These are phyloP conservation scores for Pachypanchax playfairii DNA, from an alignment of 2,113 vertebrate species.

Conservation along the genomic window DNA sequence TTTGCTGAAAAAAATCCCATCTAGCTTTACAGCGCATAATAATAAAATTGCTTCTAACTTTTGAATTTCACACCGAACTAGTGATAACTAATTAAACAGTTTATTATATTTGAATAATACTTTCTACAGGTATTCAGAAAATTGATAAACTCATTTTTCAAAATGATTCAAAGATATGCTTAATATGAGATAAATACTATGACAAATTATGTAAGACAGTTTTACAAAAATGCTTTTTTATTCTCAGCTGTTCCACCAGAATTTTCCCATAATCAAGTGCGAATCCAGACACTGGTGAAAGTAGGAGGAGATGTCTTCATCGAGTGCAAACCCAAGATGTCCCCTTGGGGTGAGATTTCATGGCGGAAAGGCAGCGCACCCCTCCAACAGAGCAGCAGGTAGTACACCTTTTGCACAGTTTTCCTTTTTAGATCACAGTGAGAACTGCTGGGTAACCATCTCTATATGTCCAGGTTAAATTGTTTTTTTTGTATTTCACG, in stretches of 20 bases:
- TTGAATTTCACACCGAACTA: neutral
- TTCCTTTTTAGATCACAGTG: neutral
- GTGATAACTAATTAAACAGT: slow-evolving; percentile 14
- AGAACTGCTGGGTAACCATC: neutral
- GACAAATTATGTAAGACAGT: slow-evolving; percentile 20
- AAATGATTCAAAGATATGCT: too few relatives aligned
- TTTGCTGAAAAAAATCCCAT: slow-evolving; percentile 14
- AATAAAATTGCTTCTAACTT: slow-evolving; percentile 2
- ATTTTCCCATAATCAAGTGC: slow-evolving; percentile 90
- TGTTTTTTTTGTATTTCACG: neutral
- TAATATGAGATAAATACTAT: neutral
- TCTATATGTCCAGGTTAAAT: too few relatives aligned
- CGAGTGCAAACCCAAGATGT: slow-evolving; percentile 95
- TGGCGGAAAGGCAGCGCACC: slow-evolving; percentile 92
- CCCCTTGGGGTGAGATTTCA: slow-evolving; percentile 89
- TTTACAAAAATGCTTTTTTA: slow-evolving; percentile 26
- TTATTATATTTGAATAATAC: neutral
- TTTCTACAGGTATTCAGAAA: neutral
- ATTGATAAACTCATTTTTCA: slow-evolving; percentile 4
- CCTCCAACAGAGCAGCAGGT: slow-evolving; percentile 88
- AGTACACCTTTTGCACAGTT: slow-evolving; percentile 44
- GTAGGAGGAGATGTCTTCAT: slow-evolving; percentile 91
- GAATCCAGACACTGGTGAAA: slow-evolving; percentile 88
- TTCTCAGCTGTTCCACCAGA: slow-evolving; percentile 90
- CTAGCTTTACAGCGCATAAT: slow-evolving; percentile 2